Percentiles rank a stretch among this genome's conserved stretches.
phyloP scores from a whole-genome alignment of 2,888 invertebrate genomes.

The Mantis religiosa region DNA sequence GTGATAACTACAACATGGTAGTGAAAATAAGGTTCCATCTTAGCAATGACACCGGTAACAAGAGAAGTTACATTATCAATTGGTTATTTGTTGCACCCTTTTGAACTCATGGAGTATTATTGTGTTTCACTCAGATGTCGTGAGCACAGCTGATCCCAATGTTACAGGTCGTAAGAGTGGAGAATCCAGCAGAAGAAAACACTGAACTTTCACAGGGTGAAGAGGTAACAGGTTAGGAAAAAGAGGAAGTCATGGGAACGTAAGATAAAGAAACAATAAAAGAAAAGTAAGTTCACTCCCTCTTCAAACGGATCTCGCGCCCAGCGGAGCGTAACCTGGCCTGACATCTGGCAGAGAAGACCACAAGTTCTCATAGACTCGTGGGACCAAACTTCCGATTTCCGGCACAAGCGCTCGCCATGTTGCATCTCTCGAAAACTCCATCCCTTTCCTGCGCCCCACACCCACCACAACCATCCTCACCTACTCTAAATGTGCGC shows the following conservation, averaged over 20 bases:
- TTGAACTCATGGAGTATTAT: no score
- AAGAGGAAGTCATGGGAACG: not conserved
- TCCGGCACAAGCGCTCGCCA: not conserved
- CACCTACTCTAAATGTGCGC: not conserved
- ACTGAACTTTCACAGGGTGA: no score
- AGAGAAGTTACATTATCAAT: no score
- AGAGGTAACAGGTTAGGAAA: not conserved
- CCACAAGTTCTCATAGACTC: slow-evolving; percentile 11
- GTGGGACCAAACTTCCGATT: slow-evolving; percentile 12
- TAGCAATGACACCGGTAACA: no score
- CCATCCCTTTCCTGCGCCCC: not conserved
- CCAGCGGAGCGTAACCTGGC: slow-evolving; percentile 4
- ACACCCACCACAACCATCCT: not conserved
- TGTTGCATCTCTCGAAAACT: not conserved
- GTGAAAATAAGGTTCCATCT: no score
- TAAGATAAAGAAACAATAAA: slow-evolving; percentile 6
- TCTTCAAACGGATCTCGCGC: slow-evolving; percentile 1
- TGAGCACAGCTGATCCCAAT: no score
- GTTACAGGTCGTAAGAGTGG: no score
- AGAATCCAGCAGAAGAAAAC: no score
- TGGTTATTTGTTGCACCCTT: no score
- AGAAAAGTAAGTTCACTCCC: not conserved
- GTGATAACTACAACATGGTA: no score
- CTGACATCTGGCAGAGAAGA: slow-evolving; percentile 12
- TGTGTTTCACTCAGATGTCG: no score